Conservation (phyloP, 2,797 vertebrate species). For the Gadopsis marmoratus region DNA sequence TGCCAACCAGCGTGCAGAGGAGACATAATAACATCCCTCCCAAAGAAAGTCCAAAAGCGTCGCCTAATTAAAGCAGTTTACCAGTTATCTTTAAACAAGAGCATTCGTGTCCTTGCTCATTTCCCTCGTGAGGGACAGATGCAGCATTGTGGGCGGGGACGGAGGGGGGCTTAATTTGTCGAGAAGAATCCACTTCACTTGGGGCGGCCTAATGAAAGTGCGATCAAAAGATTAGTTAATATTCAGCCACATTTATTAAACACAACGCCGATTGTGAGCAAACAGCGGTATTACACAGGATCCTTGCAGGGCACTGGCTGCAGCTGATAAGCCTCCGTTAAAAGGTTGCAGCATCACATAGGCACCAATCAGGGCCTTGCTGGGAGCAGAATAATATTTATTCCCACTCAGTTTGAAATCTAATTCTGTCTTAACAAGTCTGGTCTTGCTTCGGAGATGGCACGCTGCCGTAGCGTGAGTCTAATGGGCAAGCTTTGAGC, state of each 20-base stretch:
- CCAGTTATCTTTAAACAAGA: constrained; percentile 76
- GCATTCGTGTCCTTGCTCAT: constrained; percentile 72
- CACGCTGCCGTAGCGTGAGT: constrained; percentile 26
- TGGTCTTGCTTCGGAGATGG: constrained; percentile 26
- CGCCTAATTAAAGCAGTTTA: constrained; percentile 79
- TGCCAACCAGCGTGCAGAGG: constrained; percentile 31
- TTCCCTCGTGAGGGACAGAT: constrained; percentile 70
- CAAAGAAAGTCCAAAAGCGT: constrained; percentile 72
- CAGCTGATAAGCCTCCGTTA: constrained; percentile 68
- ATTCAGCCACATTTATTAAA: constrained; percentile 81
- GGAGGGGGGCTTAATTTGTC: constrained; percentile 66
- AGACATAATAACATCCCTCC: constrained; percentile 45
- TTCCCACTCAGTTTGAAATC: constrained; percentile 63
- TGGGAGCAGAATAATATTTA: constrained; percentile 64
- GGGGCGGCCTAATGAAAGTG: constrained; percentile 77
- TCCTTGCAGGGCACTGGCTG: constrained; percentile 58
- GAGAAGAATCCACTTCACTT: constrained; percentile 67
- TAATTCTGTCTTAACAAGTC: constrained; percentile 61
- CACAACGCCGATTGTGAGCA: constrained; percentile 76
- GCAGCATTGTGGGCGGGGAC: constrained; percentile 48
- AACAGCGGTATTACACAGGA: constrained; percentile 72
- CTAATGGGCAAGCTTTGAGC: constrained; percentile 51
- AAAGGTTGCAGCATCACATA: constrained; percentile 54
- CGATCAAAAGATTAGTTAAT: constrained; percentile 84
- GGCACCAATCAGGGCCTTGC: constrained; percentile 58